These are phyloP conservation scores for Aurelia sp. DNA, from an alignment of 30 jellyfish, hydroid and myxozoan species.

Conservation along the genomic window DNA sequence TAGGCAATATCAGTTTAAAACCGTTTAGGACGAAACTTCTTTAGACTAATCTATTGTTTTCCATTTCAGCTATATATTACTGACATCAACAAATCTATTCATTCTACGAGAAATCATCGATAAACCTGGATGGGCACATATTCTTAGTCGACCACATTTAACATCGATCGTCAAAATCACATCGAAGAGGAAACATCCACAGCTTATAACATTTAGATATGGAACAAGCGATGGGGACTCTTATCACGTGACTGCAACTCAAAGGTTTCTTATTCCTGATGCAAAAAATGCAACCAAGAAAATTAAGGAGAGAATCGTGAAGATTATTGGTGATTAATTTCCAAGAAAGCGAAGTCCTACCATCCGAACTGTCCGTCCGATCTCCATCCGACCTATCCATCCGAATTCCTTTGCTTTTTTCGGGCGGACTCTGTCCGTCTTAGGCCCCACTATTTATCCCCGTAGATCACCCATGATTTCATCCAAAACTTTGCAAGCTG, in stretches of 20 bases:
- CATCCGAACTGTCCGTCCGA: too few relatives aligned
- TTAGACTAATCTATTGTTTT: too few relatives aligned
- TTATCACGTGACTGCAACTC: conserved; percentile 92
- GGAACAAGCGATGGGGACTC: conserved; percentile 96
- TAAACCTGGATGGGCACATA: conserved; percentile 99
- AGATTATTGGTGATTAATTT: conserved; percentile 70
- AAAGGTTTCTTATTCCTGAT: conserved; percentile 93
- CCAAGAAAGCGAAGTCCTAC: too few relatives aligned
- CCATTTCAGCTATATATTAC: conserved; percentile 81
- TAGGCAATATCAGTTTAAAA: too few relatives aligned
- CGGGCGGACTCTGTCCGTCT: too few relatives aligned
- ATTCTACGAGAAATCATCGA: conserved; percentile 96
- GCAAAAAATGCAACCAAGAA: conserved; percentile 93
- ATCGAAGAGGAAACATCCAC: conserved; percentile 98
- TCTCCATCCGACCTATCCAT: too few relatives aligned
- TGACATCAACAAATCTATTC: conserved; percentile 89
- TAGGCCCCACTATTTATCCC: too few relatives aligned
- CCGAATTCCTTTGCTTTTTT: too few relatives aligned
- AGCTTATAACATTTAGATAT: conserved; percentile 87
- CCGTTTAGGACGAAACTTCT: too few relatives aligned
- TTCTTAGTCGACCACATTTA: conserved; percentile 96
- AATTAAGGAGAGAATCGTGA: conserved; percentile 89
- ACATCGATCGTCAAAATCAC: conserved; percentile 96
- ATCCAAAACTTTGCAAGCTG: too few relatives aligned
- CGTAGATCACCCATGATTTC: too few relatives aligned